Percentiles rank a stretch among this genome's conserved stretches.
Evolutionary conservation across 1,140 invertebrate genomes (phyloP).

Genomic region (Drosophila mayri): DNA sequence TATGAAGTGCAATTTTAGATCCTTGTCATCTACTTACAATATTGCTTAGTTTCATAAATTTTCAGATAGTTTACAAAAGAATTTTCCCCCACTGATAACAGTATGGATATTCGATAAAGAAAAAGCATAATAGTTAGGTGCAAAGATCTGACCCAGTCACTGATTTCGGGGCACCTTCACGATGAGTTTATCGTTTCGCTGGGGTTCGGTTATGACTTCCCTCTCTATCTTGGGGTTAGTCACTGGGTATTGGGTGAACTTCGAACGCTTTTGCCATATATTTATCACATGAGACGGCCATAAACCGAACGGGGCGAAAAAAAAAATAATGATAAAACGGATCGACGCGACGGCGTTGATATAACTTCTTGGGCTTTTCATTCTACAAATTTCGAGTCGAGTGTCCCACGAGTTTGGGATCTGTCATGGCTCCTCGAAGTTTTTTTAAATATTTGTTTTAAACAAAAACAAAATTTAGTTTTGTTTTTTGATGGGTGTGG

Average conservation of each 20-base stretch:
- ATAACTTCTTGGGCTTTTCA: slow-evolving; percentile 31
- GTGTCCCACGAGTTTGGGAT: slow-evolving; percentile 34
- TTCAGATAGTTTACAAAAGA: neutral
- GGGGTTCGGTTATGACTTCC: slow-evolving; percentile 13
- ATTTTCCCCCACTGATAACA: neutral
- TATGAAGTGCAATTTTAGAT: no score
- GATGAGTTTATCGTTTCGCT: slow-evolving; percentile 9
- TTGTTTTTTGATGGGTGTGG: slow-evolving; percentile 18
- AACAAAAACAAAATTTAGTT: neutral
- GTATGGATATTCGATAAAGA: neutral
- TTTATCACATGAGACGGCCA: slow-evolving; percentile 54
- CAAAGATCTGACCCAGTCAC: slow-evolving; percentile 22
- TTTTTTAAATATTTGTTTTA: neutral
- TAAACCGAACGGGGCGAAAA: slow-evolving; percentile 40
- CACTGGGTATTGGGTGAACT: slow-evolving; percentile 39
- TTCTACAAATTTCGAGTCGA: slow-evolving; percentile 9
- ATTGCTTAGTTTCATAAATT: neutral
- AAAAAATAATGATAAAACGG: slow-evolving; percentile 34
- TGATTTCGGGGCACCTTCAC: slow-evolving; percentile 6
- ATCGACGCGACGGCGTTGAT: neutral
- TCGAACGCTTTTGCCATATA: slow-evolving; percentile 51
- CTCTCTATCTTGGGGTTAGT: slow-evolving; percentile 31
- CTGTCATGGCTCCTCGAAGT: slow-evolving; percentile 8
- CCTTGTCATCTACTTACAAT: no score
- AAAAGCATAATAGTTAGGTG: neutral